A percentile compares a stretch with the other conserved stretches of the same genome.
Evolutionary conservation across 2,888 invertebrate species (phyloP).

Genomic region (Dyspetes luteomarginatus): DNA sequence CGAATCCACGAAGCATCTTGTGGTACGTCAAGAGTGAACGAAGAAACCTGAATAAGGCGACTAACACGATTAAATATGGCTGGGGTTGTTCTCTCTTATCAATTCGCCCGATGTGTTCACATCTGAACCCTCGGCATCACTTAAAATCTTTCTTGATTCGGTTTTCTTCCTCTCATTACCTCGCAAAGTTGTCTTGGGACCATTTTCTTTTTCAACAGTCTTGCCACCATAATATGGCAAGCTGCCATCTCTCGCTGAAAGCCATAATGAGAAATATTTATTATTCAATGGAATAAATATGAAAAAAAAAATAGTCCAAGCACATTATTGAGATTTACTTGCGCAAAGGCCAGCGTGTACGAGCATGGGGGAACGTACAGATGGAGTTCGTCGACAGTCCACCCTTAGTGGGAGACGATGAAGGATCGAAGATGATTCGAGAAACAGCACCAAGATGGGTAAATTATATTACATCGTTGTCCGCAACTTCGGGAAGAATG

Average conservation of each 20-base stretch:
- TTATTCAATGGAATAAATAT: no score
- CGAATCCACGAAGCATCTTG: slow-evolving; percentile 17
- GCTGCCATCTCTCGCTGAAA: no score
- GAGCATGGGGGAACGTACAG: no score
- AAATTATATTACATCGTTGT: slow-evolving; percentile 23
- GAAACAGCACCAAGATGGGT: neutral
- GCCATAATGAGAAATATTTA: no score
- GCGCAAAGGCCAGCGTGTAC: no score
- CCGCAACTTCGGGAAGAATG: neutral
- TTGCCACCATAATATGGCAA: no score
- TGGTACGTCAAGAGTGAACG: slow-evolving; percentile 33
- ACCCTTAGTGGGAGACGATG: neutral
- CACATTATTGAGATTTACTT: no score
- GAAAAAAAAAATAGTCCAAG: no score
- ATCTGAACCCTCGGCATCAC: neutral
- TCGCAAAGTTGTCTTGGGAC: neutral
- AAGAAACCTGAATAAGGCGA: neutral
- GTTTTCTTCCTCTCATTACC: neutral
- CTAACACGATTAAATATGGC: slow-evolving; percentile 3
- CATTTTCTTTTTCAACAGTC: neutral
- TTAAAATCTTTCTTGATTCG: neutral
- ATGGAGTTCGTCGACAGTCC: neutral
- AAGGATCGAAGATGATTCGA: neutral
- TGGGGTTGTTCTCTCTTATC: slow-evolving; percentile 21
- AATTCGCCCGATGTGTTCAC: slow-evolving; percentile 3